A percentile compares a stretch with the other conserved stretches of the same genome.
Evolutionary conservation across 1,140 invertebrate genomes (phyloP).

Genomic region (Bombus turneri): DNA sequence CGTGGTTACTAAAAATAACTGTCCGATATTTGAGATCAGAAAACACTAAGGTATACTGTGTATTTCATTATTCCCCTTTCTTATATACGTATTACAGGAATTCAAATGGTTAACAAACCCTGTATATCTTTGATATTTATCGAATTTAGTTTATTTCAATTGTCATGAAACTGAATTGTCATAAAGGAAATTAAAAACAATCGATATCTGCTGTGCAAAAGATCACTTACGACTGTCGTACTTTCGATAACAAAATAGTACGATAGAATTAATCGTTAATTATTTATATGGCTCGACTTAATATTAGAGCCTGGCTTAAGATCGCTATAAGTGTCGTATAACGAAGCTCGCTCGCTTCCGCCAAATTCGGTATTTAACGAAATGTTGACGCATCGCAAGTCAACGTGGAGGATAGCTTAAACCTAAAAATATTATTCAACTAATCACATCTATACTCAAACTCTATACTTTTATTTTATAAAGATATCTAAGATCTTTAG

Average conservation of each 20-base stretch:
- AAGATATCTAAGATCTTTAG: too few species aligned
- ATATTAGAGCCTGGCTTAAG: not conserved
- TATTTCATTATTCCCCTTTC: not conserved
- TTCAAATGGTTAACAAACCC: not conserved
- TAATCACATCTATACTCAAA: not conserved
- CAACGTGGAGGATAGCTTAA: not conserved
- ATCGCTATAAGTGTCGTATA: not conserved
- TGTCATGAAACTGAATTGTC: not conserved
- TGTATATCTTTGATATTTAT: not conserved
- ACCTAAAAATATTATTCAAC: not conserved
- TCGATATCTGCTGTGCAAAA: too few species aligned
- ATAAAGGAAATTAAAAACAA: not conserved
- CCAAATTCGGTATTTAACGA: not conserved
- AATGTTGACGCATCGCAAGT: not conserved
- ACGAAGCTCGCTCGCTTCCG: not conserved
- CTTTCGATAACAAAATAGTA: not conserved
- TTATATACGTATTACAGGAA: not conserved
- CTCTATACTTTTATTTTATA: too few species aligned
- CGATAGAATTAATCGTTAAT: not conserved
- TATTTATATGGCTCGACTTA: not conserved
- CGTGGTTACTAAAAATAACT: constrained; percentile 68
- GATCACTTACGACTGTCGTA: not conserved
- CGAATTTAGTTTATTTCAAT: not conserved
- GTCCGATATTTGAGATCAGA: constrained; percentile 61
- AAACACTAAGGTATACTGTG: constrained; percentile 16